Evolutionary conservation across 2,797 vertebrate species (phyloP).

Genomic region (Cuniculus paca): DNA sequence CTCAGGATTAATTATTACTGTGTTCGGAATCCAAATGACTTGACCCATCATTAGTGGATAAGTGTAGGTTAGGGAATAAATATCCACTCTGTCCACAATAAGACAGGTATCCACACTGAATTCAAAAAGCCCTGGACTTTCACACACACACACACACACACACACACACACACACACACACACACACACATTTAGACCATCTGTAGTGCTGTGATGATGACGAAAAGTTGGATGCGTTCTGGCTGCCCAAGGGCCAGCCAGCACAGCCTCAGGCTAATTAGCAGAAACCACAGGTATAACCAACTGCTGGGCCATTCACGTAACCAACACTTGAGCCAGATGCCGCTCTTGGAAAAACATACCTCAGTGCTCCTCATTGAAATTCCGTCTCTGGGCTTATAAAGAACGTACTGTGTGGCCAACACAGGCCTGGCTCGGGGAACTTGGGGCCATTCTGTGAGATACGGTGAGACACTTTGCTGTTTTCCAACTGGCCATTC

Average conservation of each 20-base stretch:
- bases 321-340: constrained; percentile 84
- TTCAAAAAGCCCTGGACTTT: constrained; percentile 71
- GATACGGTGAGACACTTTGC: constrained; percentile 44
- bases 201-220: constrained; percentile 73
- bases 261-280: constrained; percentile 81
- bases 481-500: constrained; percentile 48
- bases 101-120: constrained; percentile 75
- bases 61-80: constrained; percentile 82
- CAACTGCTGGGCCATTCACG: constrained; percentile 83
- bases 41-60: constrained; percentile 83
- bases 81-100: constrained; percentile 76
- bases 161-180: constrained; percentile 14
- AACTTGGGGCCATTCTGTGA: constrained; percentile 70
- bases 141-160: constrained; percentile 57
- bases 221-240: constrained; percentile 69
- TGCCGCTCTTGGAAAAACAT: constrained; percentile 83
- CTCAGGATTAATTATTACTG: constrained; percentile 82
- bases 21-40: constrained; percentile 84
- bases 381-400: constrained; percentile 78
- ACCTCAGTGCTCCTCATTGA: constrained; percentile 82
- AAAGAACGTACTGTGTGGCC: constrained; percentile 81
- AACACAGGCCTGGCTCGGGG: constrained; percentile 60
- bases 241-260: constrained; percentile 68
- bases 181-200: constrained; percentile 74
- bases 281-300: constrained; percentile 83